These are phyloP conservation scores for Glomeris maerens DNA, from an alignment of 1,140 invertebrate genomes.

Conservation along the genomic window DNA sequence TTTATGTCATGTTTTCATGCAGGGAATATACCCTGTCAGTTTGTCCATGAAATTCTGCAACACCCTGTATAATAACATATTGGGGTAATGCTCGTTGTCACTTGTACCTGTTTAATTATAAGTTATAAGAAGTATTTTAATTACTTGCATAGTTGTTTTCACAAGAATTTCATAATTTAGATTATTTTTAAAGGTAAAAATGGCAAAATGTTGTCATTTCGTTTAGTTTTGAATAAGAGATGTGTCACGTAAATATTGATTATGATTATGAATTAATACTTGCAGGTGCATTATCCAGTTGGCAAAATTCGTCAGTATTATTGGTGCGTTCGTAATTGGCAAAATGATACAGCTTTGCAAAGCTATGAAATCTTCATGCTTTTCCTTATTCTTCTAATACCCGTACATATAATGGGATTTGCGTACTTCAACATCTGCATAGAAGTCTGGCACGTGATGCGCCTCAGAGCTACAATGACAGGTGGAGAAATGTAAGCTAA, in stretches of 20 bases:
- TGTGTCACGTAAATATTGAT: background rate
- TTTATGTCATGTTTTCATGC: too few relatives aligned
- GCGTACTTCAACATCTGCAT: constrained; percentile 50
- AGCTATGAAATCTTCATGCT: constrained; percentile 52
- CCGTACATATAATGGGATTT: constrained; percentile 46
- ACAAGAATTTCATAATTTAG: constrained; percentile 7
- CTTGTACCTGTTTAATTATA: too few relatives aligned
- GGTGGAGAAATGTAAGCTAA: constrained; percentile 28
- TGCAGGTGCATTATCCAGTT: constrained; percentile 40
- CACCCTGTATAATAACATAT: too few relatives aligned
- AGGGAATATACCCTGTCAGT: too few relatives aligned
- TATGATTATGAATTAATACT: constrained; percentile 14
- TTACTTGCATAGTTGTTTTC: too few relatives aligned
- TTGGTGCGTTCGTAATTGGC: constrained; percentile 47
- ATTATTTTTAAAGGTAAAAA: too few relatives aligned
- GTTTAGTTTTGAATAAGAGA: too few relatives aligned
- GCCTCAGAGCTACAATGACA: constrained; percentile 40
- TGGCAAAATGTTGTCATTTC: too few relatives aligned
- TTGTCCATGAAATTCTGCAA: too few relatives aligned
- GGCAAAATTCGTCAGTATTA: constrained; percentile 36
- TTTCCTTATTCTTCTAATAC: constrained; percentile 44
- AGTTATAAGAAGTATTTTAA: too few relatives aligned
- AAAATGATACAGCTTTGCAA: constrained; percentile 35
- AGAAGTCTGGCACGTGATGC: constrained; percentile 41
- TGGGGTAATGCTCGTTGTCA: too few relatives aligned